phyloP scores from a whole-genome alignment of 2,888 invertebrate genomes.

The Isotomurus palustris region DNA sequence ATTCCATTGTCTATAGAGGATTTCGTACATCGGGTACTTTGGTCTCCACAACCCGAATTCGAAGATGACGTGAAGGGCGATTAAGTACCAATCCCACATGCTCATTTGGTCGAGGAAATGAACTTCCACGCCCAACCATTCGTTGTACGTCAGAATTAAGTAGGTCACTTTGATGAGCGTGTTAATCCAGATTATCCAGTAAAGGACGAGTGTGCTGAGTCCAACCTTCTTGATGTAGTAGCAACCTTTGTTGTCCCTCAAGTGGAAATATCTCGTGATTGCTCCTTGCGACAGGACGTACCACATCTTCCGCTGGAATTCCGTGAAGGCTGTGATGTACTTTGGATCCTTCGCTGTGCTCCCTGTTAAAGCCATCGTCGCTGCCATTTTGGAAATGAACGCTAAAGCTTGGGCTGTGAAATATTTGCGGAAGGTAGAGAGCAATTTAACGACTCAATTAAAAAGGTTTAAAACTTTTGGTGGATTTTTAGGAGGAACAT shows the following conservation, averaged over 20 bases:
- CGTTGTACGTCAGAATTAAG: constrained; percentile 19
- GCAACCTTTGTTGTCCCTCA: constrained; percentile 11
- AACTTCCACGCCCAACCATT: constrained; percentile 9
- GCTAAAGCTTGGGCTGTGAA: too few relatives aligned
- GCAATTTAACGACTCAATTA: too few relatives aligned
- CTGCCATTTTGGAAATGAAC: too few relatives aligned
- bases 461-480: too few relatives aligned
- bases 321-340: too few relatives aligned
- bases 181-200: constrained; percentile 23
- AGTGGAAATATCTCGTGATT: constrained; percentile 19
- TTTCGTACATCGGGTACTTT: constrained; percentile 28
- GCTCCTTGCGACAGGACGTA: constrained; percentile 9
- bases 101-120: constrained; percentile 32
- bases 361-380: too few relatives aligned
- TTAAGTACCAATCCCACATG: constrained; percentile 29
- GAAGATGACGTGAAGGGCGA: constrained; percentile 20
- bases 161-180: constrained; percentile 19
- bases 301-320: constrained; percentile 27
- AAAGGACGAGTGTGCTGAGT: constrained; percentile 9
- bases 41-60: constrained; percentile 26
- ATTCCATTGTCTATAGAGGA: constrained; percentile 24
- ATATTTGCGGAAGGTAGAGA: too few relatives aligned
- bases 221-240: constrained; percentile 20
- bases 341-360: too few relatives aligned
- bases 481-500: too few relatives aligned